Base-by-base conservation (phyloP, 2,797 vertebrate species). In the Artibeus jamaicensis region DNA sequence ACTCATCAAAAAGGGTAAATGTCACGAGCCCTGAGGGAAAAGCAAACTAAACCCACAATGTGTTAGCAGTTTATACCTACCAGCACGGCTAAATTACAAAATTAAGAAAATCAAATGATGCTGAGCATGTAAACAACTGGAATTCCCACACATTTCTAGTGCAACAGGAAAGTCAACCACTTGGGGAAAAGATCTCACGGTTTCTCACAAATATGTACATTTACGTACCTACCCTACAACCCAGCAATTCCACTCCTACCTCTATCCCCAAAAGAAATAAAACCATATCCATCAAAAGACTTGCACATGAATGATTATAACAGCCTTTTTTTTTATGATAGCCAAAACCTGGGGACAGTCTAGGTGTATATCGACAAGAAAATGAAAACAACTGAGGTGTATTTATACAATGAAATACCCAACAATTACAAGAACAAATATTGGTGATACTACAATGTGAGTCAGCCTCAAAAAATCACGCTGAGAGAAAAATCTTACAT, bases 181-280 rank as follows among this genome's bases (percentile, higher is more conserved):
- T 62, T 67, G 53, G 34, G 24, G 73, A 24, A 55, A 82, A 39
- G 55, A 76, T 37, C 19, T 65, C 32, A 9, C 73, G n/a, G 57
- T 16, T 65, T 91, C 78, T 96, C 68, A 55, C 44, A 88, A 65
- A 91, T 74, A 81, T 12, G 67, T 86, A 71, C 73, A 85, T 87
- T 70, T 76, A 39, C 11, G 5, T 44, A 50, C 5, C 55, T 81
- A 34, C 0, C 6, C 44, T 71, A 59, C 42, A 29, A 21, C 29
- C n/a, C 6, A 65, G 57, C 5, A 53, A 46, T 89, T 79, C 39
- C 34, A 82, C 39, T 94, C 29, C 8, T 74, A 78, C 21, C 5
- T 65, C 85, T 86, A 76, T 81, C 89, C 18, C 22, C 18, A 57
- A 59, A 37, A 93, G 24, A 95, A 96, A 96, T 44, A 89, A 85